These are phyloP conservation scores for Pithys albifrons DNA, from an alignment of 2,113 vertebrate species.

Conservation along the genomic window DNA sequence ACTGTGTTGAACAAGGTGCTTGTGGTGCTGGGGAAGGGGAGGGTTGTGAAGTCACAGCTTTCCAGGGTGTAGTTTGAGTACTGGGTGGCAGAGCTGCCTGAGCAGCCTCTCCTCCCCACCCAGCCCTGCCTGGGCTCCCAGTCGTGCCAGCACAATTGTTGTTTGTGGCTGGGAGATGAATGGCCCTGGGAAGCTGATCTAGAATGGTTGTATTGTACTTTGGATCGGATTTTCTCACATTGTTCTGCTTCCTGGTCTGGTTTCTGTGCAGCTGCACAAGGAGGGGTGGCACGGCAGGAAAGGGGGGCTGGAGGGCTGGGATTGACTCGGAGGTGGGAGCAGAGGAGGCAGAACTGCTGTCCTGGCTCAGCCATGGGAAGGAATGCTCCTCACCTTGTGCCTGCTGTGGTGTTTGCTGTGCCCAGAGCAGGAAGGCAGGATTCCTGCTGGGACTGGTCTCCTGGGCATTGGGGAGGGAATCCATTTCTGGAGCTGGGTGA, in stretches of 20 bases:
- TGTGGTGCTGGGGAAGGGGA: not conserved
- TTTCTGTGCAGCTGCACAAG: not conserved
- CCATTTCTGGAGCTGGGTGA: not conserved
- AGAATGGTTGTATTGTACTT: not conserved
- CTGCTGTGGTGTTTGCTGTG: not conserved
- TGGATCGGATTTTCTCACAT: not conserved
- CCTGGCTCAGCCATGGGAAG: accelerated
- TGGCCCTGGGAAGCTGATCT: not conserved
- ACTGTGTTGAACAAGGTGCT: not conserved
- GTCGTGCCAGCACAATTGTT: not conserved
- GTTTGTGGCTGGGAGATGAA: conserved; percentile 24
- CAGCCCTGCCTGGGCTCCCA: not conserved
- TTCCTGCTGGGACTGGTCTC: not conserved
- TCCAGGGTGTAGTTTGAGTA: not conserved
- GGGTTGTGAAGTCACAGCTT: not conserved
- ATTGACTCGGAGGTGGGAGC: not conserved
- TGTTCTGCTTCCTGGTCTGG: not conserved
- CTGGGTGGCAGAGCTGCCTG: not conserved
- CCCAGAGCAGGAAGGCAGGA: not conserved
- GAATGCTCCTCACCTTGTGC: accelerated
- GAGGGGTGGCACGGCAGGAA: not conserved
- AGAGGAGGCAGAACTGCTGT: not conserved
- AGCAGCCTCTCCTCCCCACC: not conserved
- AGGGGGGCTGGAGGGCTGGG: not conserved
- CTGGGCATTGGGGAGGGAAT: not conserved